Base-by-base conservation (phyloP, 1,140 invertebrate species). In the Megathymus violae region DNA sequence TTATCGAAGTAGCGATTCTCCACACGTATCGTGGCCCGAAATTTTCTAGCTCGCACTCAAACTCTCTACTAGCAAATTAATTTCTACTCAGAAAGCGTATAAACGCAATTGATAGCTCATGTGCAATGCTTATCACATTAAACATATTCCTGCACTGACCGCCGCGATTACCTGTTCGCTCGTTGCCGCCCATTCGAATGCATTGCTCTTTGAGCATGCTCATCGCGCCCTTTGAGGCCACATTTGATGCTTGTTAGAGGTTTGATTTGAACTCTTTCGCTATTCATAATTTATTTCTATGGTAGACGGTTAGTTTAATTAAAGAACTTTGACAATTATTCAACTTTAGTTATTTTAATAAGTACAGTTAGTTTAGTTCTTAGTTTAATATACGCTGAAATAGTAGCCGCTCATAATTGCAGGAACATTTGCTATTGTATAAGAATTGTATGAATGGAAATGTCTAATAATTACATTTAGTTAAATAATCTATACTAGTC, bases 221-320 rank as follows among this genome's bases (percentile, higher is more conserved):
- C 78, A 81, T 78, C 76, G 74, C 64, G 70, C 74, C 67, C 76
- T 81, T 81, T 81, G 74, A 78, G 66, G 64, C 64, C 40, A 72
- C 67, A 74, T 81, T 81, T 81, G 74, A 78, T 67, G 64, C 64
- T 43, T 58, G 75, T 67, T 70, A 69, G 60, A 69, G 65, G 71
- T 78, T 76, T 78, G 75, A 78, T 78, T 73, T 67, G 68, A 74
- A 76, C 66, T 76, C 68, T 72, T 76, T 75, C 52, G 46, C 27
- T 16, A 47, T 65, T 58, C 73, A 73, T 36, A 4, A 11, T 36
- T 36, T 36, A 36, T 11, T 36, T 66, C 67, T 36, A 36, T n/a
- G n/a, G 5, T 22, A 22, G 19, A 22, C 2, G 19, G 19, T 3
- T 22, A 5, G 19, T 22, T 22, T 22, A 22, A 22, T 22, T 5